Percentiles rank a stretch among this genome's conserved stretches.
Conservation (phyloP, 30 jellyfish, hydroid and myxozoan genomes). For the Rhopilema esculentum region DNA sequence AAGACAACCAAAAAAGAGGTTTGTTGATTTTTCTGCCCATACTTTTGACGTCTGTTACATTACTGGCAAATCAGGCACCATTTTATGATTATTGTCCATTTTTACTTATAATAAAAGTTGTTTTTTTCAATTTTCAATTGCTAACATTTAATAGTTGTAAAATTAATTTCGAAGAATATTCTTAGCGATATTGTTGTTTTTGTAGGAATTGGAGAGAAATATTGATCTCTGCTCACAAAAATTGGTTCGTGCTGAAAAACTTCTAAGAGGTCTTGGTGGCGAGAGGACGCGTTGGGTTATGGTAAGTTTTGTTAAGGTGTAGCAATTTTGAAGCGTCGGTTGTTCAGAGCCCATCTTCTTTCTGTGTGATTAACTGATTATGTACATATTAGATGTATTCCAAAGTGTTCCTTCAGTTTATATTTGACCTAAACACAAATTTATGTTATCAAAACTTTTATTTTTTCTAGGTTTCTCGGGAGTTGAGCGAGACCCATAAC, state of each 20-base stretch:
- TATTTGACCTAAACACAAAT: no score
- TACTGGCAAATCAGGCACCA: neutral
- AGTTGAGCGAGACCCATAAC: conserved; percentile 62
- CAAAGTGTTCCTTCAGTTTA: no score
- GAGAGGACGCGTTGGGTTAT: conserved; percentile 75
- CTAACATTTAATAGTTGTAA: neutral
- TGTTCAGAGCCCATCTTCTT: no score
- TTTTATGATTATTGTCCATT: no score
- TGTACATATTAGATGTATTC: no score
- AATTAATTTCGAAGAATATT: neutral
- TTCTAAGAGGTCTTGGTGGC: conserved; percentile 72
- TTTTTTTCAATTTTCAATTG: neutral
- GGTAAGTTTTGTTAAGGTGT: conserved; percentile 50
- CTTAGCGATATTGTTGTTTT: neutral
- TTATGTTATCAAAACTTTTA: no score
- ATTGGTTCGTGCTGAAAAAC: conserved; percentile 76
- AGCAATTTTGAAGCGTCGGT: no score
- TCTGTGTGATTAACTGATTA: no score
- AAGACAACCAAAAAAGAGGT: conserved; percentile 76
- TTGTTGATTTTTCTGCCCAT: neutral
- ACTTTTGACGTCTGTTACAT: neutral
- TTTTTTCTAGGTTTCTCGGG: conserved; percentile 50
- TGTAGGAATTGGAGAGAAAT: conserved; percentile 67
- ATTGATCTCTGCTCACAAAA: conserved; percentile 76
- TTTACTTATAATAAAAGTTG: neutral